Base-by-base conservation (phyloP, 2,113 vertebrate genomes). In the Dasyornis broadbenti region DNA sequence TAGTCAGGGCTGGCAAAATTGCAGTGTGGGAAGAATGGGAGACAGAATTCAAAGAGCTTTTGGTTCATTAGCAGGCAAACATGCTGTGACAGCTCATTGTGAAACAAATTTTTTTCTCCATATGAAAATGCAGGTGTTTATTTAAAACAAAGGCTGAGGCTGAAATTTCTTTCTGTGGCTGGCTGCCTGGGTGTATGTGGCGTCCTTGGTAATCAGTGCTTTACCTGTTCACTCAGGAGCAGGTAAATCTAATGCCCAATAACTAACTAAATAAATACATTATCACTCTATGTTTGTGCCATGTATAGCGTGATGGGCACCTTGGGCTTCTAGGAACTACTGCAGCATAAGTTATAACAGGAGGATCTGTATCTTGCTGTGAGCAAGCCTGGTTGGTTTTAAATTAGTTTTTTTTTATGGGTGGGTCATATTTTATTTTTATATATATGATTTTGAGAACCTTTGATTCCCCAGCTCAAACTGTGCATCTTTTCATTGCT, bases 51-150 rank as follows among this genome's bases (percentile, higher is more conserved):
- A 95, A 92, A 94, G 69, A 89, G 69, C 47, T 86, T 89, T 81
- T 63, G 47, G 89, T 89, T 96, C 80, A 91, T 96, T 93, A 96
- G 60, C 80, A 71, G 40, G 37, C 83, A 94, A 95, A 78, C 83
- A 68, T 94, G 96, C 89, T 95, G 89, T 68, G 92, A 83, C 94
- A 94, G 89, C 86, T 94, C 90, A 79, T 94, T 93, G 83, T 94
- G 65, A 92, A 94, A 86, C 89, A 92, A 96, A 94, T 82, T 21
- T 49, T 83, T 86, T 96, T 89, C 91, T 94, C 69, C 52, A 4
- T 86, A 91, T 75, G 80, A 97, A 95, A 96, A 95, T 91, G 77
- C 60, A 94, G 81, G 81, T 94, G 72, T 89, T 93, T 86, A 63
- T 94, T 95, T 94, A 92, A 95, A 94, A 81, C 56, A 90, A 90